A percentile compares a stretch with the other conserved stretches of the same genome.
Evolutionary conservation across 2,113 vertebrate species (phyloP).

Genomic region (Gasterosteus aculeatus): DNA sequence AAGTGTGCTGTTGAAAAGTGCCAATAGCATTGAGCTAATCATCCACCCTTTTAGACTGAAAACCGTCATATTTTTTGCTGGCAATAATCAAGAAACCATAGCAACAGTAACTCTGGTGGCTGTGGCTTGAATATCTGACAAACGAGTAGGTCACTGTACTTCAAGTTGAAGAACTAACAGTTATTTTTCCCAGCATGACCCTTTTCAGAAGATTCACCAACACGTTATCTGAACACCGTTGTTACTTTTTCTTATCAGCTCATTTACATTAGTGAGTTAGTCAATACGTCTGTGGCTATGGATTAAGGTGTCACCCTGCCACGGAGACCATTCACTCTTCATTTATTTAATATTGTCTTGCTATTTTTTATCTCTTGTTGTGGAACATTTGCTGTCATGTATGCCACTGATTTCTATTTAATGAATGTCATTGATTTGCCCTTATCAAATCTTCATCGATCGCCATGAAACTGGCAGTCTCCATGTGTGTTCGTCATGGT

Average conservation of each 20-base stretch:
- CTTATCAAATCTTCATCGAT: constrained; percentile 70
- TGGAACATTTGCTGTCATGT: constrained; percentile 48
- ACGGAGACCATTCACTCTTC: constrained; percentile 44
- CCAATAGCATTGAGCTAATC: too few relatives aligned
- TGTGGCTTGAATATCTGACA: not conserved
- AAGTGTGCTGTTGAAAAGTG: too few relatives aligned
- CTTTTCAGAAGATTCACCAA: constrained; percentile 33
- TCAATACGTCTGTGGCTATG: constrained; percentile 52
- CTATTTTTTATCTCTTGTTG: constrained; percentile 51
- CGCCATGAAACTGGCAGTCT: constrained; percentile 55
- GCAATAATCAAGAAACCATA: too few relatives aligned
- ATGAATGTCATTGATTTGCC: constrained; percentile 69
- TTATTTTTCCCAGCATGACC: constrained; percentile 25
- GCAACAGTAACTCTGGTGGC: not conserved
- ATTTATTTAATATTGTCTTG: constrained; percentile 48
- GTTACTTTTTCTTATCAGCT: constrained; percentile 43
- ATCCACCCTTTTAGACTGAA: too few relatives aligned
- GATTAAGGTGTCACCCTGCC: constrained; percentile 42
- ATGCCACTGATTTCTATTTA: constrained; percentile 60
- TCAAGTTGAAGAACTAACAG: constrained; percentile 27
- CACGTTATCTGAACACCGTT: constrained; percentile 34
- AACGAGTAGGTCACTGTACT: constrained; percentile 12
- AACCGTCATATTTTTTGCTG: too few relatives aligned
- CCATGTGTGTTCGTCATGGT: constrained; percentile 33
- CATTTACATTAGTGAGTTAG: constrained; percentile 15